phyloP scores from a whole-genome alignment of 2,888 invertebrate species.

The Campoletis raptor region DNA sequence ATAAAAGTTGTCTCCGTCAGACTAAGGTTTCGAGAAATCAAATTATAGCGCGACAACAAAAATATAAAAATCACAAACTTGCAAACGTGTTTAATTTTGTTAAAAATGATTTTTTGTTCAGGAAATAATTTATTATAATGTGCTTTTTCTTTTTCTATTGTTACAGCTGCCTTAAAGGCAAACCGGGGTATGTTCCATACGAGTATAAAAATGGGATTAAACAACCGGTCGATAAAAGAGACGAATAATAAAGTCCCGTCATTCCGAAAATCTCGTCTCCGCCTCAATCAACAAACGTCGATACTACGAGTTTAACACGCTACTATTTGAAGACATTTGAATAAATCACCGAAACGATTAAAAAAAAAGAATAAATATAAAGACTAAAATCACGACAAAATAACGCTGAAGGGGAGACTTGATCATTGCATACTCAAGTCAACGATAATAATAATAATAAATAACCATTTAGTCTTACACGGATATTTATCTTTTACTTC shows the following conservation, averaged over 20 bases:
- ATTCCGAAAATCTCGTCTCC: slow-evolving; percentile 49
- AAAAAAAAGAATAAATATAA: slow-evolving; percentile 10
- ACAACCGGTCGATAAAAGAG: slow-evolving; percentile 53
- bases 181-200: slow-evolving; percentile 47
- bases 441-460: slow-evolving; percentile 74
- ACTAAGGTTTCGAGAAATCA: background rate
- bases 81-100: background rate
- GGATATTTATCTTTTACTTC: slow-evolving; percentile 79
- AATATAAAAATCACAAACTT: background rate
- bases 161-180: slow-evolving; percentile 59
- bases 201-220: slow-evolving; percentile 45
- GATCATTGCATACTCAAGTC: slow-evolving; percentile 54
- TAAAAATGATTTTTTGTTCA: background rate
- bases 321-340: slow-evolving; percentile 20
- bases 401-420: slow-evolving; percentile 37
- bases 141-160: background rate
- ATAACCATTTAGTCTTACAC: slow-evolving; percentile 74
- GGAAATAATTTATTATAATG: background rate
- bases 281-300: slow-evolving; percentile 28
- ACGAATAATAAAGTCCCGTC: slow-evolving; percentile 42
- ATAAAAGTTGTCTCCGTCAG: background rate
- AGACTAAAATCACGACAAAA: slow-evolving; percentile 22
- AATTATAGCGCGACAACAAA: background rate
- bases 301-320: slow-evolving; percentile 31
- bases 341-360: slow-evolving; percentile 29